Conservation (phyloP, 2,113 vertebrate genomes). For the Ascaphus truei region DNA sequence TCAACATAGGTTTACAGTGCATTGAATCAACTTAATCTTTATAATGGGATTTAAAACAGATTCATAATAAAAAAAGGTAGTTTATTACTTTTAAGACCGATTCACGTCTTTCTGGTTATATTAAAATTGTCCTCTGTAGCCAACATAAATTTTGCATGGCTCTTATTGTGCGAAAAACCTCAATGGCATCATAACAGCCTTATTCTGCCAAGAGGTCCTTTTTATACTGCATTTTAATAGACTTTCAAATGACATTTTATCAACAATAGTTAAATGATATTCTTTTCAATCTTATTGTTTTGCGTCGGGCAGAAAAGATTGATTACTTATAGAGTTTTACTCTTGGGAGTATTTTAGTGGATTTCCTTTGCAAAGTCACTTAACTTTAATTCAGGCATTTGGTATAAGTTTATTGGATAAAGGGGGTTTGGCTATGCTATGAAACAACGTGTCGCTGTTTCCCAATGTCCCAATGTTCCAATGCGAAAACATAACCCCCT, state of each 20-base stretch:
- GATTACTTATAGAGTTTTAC: constrained; percentile 7
- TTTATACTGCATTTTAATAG: background rate
- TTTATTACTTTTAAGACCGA: background rate
- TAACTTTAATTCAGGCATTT: background rate
- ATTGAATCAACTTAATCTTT: background rate
- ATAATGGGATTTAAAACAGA: background rate
- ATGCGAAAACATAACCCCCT: background rate
- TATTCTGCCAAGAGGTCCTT: no score
- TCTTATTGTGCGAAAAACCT: background rate
- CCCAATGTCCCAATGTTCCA: background rate
- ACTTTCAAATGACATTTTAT: background rate
- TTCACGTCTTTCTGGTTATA: background rate
- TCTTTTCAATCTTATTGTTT: background rate
- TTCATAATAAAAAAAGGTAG: background rate
- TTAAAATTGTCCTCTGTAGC: background rate
- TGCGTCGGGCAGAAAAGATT: background rate
- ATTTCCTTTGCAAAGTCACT: background rate
- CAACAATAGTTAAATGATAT: background rate
- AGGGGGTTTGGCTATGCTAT: background rate
- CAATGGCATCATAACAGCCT: no score
- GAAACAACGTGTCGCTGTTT: background rate
- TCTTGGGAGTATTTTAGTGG: background rate
- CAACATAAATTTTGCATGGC: background rate
- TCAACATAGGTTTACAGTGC: background rate
- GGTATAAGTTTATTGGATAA: background rate